Percentiles rank a stretch among this genome's conserved stretches.
Evolutionary conservation across 2,113 vertebrate genomes (phyloP).

Genomic region (Pluvialis apricaria): DNA sequence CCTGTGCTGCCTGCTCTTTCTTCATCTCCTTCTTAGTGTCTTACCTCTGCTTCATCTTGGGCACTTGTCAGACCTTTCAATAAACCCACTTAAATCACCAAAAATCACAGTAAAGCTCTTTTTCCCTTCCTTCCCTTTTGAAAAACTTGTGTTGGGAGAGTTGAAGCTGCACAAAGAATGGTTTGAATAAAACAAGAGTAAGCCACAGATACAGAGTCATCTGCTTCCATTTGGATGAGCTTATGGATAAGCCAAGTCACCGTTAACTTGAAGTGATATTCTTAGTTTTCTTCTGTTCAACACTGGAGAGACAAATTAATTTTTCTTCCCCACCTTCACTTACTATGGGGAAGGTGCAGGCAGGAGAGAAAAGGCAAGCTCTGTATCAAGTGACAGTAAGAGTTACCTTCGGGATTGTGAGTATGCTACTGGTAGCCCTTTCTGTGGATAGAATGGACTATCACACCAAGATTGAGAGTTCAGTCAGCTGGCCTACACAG

Average conservation of each 20-base stretch:
- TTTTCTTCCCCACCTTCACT: not conserved
- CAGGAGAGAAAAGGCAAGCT: not conserved
- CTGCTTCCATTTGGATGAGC: rapidly evolving
- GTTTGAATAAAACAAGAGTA: not conserved
- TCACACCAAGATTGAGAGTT: not conserved
- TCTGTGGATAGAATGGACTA: not conserved
- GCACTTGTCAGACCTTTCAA: not conserved
- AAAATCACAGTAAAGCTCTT: not conserved
- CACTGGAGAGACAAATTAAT: not conserved
- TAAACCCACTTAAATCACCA: not conserved
- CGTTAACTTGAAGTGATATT: not conserved
- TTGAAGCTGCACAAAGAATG: not conserved
- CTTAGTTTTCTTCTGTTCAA: not conserved
- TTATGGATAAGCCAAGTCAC: not conserved
- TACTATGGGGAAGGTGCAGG: not conserved
- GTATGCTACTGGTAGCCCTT: not conserved
- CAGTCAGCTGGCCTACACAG: not conserved
- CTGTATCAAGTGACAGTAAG: not conserved
- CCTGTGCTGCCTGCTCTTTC: not conserved
- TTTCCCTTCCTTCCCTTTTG: not conserved
- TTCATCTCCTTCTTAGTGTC: not conserved
- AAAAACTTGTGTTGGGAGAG: not conserved
- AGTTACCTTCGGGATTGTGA: not conserved
- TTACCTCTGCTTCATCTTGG: not conserved
- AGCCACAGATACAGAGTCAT: not conserved